These are phyloP conservation scores for Lithodes maja DNA, from an alignment of 2,888 invertebrate genomes.

Conservation along the genomic window DNA sequence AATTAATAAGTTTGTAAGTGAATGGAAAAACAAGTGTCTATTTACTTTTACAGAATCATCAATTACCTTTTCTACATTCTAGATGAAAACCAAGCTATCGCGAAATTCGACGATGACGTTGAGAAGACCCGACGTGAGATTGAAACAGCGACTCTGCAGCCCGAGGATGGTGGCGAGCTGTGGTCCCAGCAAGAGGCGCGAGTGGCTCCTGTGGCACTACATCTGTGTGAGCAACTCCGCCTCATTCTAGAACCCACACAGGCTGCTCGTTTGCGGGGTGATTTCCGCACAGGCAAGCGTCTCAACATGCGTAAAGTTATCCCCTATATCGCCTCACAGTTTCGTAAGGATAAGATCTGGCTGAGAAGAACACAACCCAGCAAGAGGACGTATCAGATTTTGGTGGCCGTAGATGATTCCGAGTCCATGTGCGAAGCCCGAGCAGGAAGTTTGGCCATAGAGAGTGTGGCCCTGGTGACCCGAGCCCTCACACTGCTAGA, in stretches of 20 bases:
- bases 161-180: conserved; percentile 28
- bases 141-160: conserved; percentile 30
- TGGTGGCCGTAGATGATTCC: conserved; percentile 97
- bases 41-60: no score
- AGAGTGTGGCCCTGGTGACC: conserved; percentile 92
- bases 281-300: conserved; percentile 96
- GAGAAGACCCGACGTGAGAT: conserved; percentile 46
- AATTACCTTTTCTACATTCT: neutral
- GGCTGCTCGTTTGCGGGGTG: conserved; percentile 92
- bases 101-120: conserved; percentile 48
- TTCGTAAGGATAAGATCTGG: conserved; percentile 99
- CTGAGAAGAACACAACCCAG: conserved; percentile 95
- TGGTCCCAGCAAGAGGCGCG: conserved; percentile 75
- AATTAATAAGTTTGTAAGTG: no score
- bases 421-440: conserved; percentile 79
- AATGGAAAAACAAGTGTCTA: no score
- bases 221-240: conserved; percentile 93
- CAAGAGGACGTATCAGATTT: conserved; percentile 95
- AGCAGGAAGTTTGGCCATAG: conserved; percentile 87
- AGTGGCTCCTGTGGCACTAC: conserved; percentile 81
- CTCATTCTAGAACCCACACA: conserved; percentile 96
- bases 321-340: conserved; percentile 98
- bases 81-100: conserved; percentile 41
- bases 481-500: conserved; percentile 93
- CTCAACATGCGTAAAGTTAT: conserved; percentile 98